Conservation (phyloP, 2,113 vertebrate genomes). For the Gymnogyps californianus region DNA sequence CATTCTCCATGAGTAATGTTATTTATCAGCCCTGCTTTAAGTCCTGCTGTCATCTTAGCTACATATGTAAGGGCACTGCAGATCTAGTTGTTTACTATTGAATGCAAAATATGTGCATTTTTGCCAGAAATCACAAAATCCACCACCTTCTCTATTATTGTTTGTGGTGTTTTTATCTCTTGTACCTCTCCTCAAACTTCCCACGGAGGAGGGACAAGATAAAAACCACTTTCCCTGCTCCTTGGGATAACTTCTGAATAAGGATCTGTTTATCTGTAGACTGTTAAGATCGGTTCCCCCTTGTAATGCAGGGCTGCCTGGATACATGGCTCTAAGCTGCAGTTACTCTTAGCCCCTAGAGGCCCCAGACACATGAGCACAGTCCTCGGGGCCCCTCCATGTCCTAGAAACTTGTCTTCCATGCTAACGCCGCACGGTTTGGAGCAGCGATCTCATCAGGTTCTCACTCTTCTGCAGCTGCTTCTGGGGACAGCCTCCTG, state of each 20-base stretch:
- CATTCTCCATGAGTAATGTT: background rate
- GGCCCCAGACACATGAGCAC: background rate
- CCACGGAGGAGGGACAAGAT: background rate
- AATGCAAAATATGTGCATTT: background rate
- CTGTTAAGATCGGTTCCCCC: fast-evolving
- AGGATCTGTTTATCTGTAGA: background rate
- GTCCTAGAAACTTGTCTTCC: background rate
- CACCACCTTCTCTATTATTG: background rate
- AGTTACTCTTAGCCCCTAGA: background rate
- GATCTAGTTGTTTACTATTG: background rate
- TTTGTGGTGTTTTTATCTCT: background rate
- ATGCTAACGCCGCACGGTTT: background rate
- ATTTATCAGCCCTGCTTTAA: background rate
- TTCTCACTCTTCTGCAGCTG: background rate
- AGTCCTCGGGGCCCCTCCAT: background rate
- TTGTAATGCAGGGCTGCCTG: fast-evolving
- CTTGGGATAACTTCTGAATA: background rate
- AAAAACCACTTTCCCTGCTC: background rate
- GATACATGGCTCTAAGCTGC: background rate
- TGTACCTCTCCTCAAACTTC: background rate
- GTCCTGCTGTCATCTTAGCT: background rate
- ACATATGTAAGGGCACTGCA: background rate
- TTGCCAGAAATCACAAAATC: background rate
- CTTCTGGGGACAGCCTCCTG: background rate
- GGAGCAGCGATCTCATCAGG: background rate